Evolutionary conservation across 2,113 vertebrate genomes (phyloP).

Genomic region (Cryptomyrus ogoouensis): DNA sequence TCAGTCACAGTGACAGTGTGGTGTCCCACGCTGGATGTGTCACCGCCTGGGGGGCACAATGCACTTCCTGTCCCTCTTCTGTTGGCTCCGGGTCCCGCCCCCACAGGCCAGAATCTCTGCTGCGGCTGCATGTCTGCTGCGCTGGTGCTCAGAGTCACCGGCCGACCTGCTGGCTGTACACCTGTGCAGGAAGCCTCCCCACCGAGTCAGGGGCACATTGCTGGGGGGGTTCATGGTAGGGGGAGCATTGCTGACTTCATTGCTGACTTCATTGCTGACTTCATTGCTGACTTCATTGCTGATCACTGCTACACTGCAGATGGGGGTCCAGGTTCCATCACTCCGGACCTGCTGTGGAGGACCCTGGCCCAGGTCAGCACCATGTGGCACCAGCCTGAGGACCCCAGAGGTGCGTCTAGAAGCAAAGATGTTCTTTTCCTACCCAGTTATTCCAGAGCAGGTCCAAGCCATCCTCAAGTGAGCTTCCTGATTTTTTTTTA

Average conservation of each 20-base stretch:
- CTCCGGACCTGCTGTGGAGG: constrained; percentile 66
- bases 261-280: not conserved
- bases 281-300: not conserved
- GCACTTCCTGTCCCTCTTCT: constrained; percentile 50
- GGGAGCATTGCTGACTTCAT: too few relatives aligned
- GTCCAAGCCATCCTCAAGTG: constrained; percentile 74
- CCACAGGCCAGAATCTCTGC: constrained; percentile 78
- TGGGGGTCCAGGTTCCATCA: constrained; percentile 64
- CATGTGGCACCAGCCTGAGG: constrained; percentile 83
- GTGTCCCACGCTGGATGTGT: not conserved
- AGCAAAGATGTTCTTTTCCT: constrained; percentile 82
- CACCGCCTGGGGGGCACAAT: not conserved
- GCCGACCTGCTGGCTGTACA: constrained; percentile 75
- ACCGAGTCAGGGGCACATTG: constrained; percentile 63
- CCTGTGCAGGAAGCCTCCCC: constrained; percentile 75
- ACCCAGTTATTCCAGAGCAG: constrained; percentile 73
- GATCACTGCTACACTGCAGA: constrained; percentile 47
- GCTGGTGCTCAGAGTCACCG: constrained; percentile 88
- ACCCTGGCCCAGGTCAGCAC: constrained; percentile 72
- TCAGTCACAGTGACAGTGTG: not conserved
- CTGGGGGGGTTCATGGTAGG: not conserved
- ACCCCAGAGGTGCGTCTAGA: constrained; percentile 83
- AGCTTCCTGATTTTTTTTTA: constrained; percentile 32
- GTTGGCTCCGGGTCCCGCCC: constrained; percentile 70
- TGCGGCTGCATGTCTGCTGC: constrained; percentile 83